These are phyloP conservation scores for Trissolcus basalis DNA, from an alignment of 1,140 invertebrate genomes.

Conservation along the genomic window DNA sequence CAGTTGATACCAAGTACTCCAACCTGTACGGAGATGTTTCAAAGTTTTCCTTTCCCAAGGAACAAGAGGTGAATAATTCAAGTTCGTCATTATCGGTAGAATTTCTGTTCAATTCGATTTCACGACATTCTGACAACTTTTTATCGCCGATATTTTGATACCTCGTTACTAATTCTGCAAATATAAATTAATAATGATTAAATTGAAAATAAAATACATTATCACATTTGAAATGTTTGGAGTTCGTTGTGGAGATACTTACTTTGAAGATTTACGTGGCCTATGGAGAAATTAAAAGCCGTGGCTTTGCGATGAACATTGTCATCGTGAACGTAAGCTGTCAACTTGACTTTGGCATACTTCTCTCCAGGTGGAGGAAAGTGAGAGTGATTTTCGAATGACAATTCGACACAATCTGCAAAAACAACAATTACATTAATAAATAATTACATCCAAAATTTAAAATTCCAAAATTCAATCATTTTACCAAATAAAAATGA, in stretches of 20 bases:
- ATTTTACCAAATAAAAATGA: conserved; percentile 5
- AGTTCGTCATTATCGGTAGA: conserved; percentile 22
- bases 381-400: conserved; percentile 60
- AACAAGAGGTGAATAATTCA: conserved; percentile 67
- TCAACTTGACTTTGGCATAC: conserved; percentile 59
- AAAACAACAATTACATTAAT: conserved; percentile 8
- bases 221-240: too few species aligned
- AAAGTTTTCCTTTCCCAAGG: conserved; percentile 59
- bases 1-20: conserved; percentile 60
- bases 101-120: conserved; percentile 56
- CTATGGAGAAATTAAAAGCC: conserved; percentile 69
- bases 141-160: conserved; percentile 64
- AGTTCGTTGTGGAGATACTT: conserved; percentile 37
- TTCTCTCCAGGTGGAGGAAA: conserved; percentile 29
- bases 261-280: conserved; percentile 64
- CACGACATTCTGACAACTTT: conserved; percentile 58
- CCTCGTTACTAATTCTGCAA: conserved; percentile 63
- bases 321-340: conserved; percentile 61
- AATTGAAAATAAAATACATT: not conserved
- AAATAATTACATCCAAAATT: too few species aligned
- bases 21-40: conserved; percentile 65
- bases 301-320: conserved; percentile 49
- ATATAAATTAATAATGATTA: conserved; percentile 4
- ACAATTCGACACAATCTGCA: conserved; percentile 63
- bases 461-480: not conserved